phyloP scores from a whole-genome alignment of 2,888 invertebrate genomes.

The Cybosia mesomella region DNA sequence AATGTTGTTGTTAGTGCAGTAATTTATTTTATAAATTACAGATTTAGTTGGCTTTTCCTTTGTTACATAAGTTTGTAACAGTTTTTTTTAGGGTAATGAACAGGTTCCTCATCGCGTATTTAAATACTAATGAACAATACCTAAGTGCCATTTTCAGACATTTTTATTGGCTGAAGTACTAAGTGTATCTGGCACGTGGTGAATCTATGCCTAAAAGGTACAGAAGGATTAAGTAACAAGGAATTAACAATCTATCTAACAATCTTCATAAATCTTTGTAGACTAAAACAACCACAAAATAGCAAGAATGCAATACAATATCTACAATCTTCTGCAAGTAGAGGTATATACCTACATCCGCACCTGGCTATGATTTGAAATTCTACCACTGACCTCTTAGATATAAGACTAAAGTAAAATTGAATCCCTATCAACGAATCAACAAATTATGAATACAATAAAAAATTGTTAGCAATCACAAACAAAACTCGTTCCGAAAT shows the following conservation, averaged over 20 bases:
- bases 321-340: not conserved
- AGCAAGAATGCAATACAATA: not conserved
- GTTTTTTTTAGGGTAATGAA: too few species aligned
- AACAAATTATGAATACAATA: not conserved
- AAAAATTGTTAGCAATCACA: not conserved
- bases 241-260: not conserved
- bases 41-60: slow-evolving; percentile 6
- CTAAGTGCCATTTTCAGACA: too few species aligned
- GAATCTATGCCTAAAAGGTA: not conserved
- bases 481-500: not conserved
- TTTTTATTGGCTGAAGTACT: not conserved
- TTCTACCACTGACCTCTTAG: not conserved
- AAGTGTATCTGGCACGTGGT: not conserved
- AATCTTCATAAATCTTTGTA: not conserved
- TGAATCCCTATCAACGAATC: not conserved
- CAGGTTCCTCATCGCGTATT: too few species aligned
- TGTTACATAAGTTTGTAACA: not conserved
- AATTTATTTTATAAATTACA: slow-evolving; percentile 13
- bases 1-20: slow-evolving; percentile 31
- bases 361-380: not conserved
- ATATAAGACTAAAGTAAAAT: not conserved
- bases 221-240: not conserved
- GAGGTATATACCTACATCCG: not conserved
- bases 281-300: not conserved
- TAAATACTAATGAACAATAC: too few species aligned